phyloP scores from a whole-genome alignment of 2,113 vertebrate species.

The Pygoscelis adeliae region DNA sequence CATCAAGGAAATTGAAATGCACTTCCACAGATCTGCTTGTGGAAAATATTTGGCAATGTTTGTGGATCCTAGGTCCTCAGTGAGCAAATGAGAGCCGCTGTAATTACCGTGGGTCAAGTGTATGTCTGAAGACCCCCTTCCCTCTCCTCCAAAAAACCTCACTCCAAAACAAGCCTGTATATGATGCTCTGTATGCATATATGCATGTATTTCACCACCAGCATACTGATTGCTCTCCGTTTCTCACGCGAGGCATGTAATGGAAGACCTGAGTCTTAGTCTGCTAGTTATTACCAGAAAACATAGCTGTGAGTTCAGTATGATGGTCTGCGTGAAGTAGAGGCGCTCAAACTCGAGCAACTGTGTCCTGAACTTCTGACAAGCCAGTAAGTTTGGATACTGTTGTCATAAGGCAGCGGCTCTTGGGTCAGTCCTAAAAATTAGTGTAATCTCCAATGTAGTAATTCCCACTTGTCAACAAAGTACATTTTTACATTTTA shows the following conservation, averaged over 20 bases:
- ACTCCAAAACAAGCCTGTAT: accelerated
- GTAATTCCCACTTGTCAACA: background rate
- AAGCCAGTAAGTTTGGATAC: too few relatives aligned
- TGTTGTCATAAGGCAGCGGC: background rate
- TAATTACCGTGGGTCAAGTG: accelerated
- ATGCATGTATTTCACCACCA: background rate
- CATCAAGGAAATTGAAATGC: background rate
- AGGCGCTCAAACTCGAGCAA: background rate
- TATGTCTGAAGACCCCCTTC: background rate
- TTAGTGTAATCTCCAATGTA: background rate
- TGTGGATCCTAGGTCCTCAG: background rate
- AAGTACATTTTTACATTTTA: background rate
- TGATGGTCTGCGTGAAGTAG: background rate
- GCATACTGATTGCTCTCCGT: background rate
- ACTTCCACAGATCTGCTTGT: background rate
- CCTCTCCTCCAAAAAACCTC: background rate
- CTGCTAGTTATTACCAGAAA: background rate
- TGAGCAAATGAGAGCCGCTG: background rate
- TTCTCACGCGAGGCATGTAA: background rate
- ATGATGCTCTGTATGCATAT: background rate
- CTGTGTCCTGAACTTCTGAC: background rate
- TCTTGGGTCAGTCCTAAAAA: background rate
- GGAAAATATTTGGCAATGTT: background rate
- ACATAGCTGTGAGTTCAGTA: background rate
- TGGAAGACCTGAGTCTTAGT: too few relatives aligned